Evolutionary conservation across 1,140 invertebrate species (phyloP), one percentile per base, ranked within the genome.

Genomic region (Lordiphosa clarofinis): DNA sequence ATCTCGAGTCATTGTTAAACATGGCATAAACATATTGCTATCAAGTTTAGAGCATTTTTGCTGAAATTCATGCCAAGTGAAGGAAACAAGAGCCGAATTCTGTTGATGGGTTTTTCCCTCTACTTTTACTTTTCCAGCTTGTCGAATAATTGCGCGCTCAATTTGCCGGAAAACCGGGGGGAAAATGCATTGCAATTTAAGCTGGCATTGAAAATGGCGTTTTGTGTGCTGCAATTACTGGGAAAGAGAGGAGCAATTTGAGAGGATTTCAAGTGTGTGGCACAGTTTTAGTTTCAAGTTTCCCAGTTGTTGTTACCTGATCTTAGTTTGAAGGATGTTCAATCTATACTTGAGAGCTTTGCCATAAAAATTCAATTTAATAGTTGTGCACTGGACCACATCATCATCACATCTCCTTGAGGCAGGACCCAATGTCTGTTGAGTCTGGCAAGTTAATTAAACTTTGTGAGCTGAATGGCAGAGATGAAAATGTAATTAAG

Each of bases 401-500:
- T 38, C 11, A 28, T 38, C 11, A 49, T 44, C 39, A 13, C 7
- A 59, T 57, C 24, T 38, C 6, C 43, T 54, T 19, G 35, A 21
- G 36, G 28, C 28, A 68, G 19, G 15, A 38, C 13, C 36, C 36
- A 24, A 24, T 4, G 46, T 12, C 19, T 11, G 10, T 24, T 24
- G 28, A 35, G 24, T 42, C 36, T 47, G 74, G 13, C 62, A 64
- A 82, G 78, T 82, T 82, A 82, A 82, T 82, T 82, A 82, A 82
- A 82, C 67, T 82, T 76, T 71, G 54, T 56, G 67, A 61, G 43
- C 49, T 58, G 61, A 66, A 49, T 44, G 61, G 66, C 73, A 62
- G 37, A 67, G 76, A 75, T 82, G 76, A 69, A 76, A 74, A 82
- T 73, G 78, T 82, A 81, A 81, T 81, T 81, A 81, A 81, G 72